A percentile compares a stretch with the other conserved stretches of the same genome.
Conservation (phyloP, 2,888 invertebrate genomes). For the Cordilura impudica region DNA sequence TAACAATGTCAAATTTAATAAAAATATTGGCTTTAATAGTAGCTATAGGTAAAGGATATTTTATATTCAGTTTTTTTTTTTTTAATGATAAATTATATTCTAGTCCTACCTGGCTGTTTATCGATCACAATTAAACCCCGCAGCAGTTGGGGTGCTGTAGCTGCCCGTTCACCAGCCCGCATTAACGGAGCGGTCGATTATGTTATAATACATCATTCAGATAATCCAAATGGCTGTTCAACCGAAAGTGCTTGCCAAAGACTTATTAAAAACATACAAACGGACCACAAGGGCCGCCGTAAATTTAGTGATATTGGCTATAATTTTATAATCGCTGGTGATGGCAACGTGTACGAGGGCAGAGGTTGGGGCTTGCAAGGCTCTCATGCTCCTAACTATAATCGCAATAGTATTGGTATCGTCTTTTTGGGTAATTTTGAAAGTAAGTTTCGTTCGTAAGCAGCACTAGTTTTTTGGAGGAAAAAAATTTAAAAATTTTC, state of each 20-base stretch:
- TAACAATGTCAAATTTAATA: slow-evolving; percentile 36
- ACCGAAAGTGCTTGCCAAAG: slow-evolving; percentile 79
- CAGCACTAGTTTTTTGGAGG: no score
- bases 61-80: background rate
- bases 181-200: slow-evolving; percentile 80
- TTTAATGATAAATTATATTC: slow-evolving; percentile 6
- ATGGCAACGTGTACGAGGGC: slow-evolving; percentile 85
- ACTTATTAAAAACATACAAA: slow-evolving; percentile 83
- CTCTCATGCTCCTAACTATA: slow-evolving; percentile 85
- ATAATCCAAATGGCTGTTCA: slow-evolving; percentile 81
- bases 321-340: slow-evolving; percentile 86
- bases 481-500: no score
- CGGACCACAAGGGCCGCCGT: slow-evolving; percentile 80
- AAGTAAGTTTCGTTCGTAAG: slow-evolving; percentile 64
- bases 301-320: slow-evolving; percentile 85
- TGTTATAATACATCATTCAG: slow-evolving; percentile 86
- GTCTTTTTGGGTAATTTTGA: slow-evolving; percentile 81
- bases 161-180: slow-evolving; percentile 78
- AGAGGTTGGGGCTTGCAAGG: slow-evolving; percentile 85
- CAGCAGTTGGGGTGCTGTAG: slow-evolving; percentile 81
- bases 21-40: slow-evolving; percentile 29
- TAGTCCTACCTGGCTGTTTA: slow-evolving; percentile 61
- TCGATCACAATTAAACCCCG: slow-evolving; percentile 72
- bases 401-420: slow-evolving; percentile 83
- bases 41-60: slow-evolving; percentile 27